Conservation (phyloP, 1,140 invertebrate genomes). For the Popillia japonica region DNA sequence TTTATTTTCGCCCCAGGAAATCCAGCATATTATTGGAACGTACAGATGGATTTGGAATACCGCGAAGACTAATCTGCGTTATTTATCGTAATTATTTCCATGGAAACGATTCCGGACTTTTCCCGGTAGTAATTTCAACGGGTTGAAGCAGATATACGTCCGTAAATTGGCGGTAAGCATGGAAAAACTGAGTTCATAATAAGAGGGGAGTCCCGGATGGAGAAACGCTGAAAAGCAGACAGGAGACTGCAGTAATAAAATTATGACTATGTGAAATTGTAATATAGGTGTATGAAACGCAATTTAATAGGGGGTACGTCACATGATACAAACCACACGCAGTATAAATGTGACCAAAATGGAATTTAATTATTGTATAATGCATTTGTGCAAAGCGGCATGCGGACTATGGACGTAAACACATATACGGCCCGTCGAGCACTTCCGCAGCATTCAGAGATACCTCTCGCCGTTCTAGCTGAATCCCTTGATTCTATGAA, state of each 20-base stretch:
- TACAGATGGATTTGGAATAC: no score
- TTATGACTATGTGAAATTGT: constrained; percentile 58
- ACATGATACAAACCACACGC: constrained; percentile 52
- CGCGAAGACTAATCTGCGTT: no score
- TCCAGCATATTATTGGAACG: no score
- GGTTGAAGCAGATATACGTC: no score
- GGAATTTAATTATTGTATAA: constrained; percentile 60
- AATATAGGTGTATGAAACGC: constrained; percentile 57
- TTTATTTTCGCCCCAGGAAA: no score
- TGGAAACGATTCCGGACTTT: no score
- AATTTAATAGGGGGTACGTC: constrained; percentile 53
- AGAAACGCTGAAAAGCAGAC: constrained; percentile 2
- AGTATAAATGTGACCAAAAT: constrained; percentile 57
- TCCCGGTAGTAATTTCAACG: no score
- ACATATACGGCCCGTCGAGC: not conserved
- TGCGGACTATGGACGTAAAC: constrained; percentile 37
- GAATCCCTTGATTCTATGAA: constrained; percentile 3
- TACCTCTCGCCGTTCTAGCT: not conserved
- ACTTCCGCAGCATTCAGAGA: not conserved
- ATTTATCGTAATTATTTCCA: no score
- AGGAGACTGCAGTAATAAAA: constrained; percentile 51
- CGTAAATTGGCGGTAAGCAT: constrained; percentile 1
- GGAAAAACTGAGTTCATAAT: constrained; percentile 23
- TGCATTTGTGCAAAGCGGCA: constrained; percentile 52
- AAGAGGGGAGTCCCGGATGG: not conserved